phyloP scores from a whole-genome alignment of 2,113 vertebrate species.

The Typhlomys cinereus region DNA sequence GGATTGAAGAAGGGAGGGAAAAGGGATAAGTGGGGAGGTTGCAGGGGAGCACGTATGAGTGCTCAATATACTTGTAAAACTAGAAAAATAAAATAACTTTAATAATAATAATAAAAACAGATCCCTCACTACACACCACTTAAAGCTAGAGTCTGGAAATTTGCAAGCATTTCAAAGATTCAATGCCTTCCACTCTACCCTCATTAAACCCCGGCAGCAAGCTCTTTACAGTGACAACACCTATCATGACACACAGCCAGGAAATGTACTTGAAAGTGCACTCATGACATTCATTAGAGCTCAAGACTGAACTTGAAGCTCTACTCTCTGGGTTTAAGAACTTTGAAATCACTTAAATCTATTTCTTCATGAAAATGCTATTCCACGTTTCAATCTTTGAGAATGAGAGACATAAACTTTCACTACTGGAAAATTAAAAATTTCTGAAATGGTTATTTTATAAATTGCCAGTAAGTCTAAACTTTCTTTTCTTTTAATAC shows the following conservation, averaged over 20 bases:
- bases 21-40: too few relatives aligned
- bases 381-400: neutral
- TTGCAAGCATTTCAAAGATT: neutral
- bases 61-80: too few relatives aligned
- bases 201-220: neutral
- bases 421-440: neutral
- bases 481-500: neutral
- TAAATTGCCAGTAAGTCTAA: neutral
- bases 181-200: neutral
- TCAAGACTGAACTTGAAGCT: slow-evolving; percentile 15
- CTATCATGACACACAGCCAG: neutral
- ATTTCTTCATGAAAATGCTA: neutral
- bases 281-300: neutral
- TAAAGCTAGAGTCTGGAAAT: neutral
- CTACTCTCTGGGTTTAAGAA: neutral
- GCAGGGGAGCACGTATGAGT: too few relatives aligned
- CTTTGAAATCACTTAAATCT: neutral
- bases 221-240: neutral
- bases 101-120: too few relatives aligned
- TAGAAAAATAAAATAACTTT: too few relatives aligned
- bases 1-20: too few relatives aligned
- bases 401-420: slow-evolving; percentile 20
- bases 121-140: neutral
- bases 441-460: neutral
- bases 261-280: neutral